Evolutionary conservation across 2,113 vertebrate species (phyloP), one percentile per base, ranked within the genome.

Genomic region (Pelvicachromis taeniatus): DNA sequence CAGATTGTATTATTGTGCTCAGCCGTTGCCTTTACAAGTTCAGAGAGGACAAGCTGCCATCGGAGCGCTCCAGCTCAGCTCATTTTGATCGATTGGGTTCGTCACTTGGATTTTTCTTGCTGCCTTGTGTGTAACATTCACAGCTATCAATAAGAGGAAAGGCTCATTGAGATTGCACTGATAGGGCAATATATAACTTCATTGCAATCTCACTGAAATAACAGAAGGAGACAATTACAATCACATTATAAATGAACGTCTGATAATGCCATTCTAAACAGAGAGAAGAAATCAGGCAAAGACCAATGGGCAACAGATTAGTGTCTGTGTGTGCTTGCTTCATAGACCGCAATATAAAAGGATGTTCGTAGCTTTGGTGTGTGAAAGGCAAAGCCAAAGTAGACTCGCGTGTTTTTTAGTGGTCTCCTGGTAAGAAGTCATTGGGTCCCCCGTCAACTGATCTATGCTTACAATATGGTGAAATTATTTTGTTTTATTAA

Each of bases 11-110:
- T 35, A 21, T 80, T 73, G 55, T 86, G 16, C 54, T 53, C 5
- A 42, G 61, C 42, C 53, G 2, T 29, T 80, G 80, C 45, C 31
- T 65, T 81, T 50, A 38, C 42, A 58, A 55, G 88, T 80, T 79
- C 85, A 80, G 33, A 13, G 83, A 91, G 87, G 54, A 88, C 83
- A 61, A 77, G 38, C 56, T 70, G 65, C 38, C 53, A 38, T 11
- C 85, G 33, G 29, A 78, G 77, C 21, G 7, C 56, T n/a, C 52
- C 54, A 77, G 84, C 63, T 92, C 89, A 87, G 68, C 78, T 68
- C 70, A 88, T 87, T 85, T 87, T 86, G 31, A 91, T 92, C 68
- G 21, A 21, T 79, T 78, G n/a, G 33, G 11, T 19, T 58, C 40
- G 38, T 82, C 23, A 59, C n/a, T 40, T 48, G 14, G 48, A 59